A percentile compares a stretch with the other conserved stretches of the same genome.
These are phyloP conservation scores for Eidolon dupreanum DNA, from an alignment of 2,797 vertebrate species.

Conservation along the genomic window DNA sequence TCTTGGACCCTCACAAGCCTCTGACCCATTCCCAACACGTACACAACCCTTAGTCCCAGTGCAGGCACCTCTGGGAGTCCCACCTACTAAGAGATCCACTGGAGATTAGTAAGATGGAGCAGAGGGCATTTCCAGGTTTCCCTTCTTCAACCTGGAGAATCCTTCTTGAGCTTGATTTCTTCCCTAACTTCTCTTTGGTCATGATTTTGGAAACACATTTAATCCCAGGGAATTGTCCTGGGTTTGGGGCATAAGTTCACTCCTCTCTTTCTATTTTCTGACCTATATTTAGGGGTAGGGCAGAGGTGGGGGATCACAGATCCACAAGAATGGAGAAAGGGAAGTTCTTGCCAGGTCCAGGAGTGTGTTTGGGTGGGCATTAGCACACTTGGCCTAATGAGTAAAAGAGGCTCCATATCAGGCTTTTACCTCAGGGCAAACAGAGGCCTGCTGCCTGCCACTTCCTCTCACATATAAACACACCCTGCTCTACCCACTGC, in stretches of 20 bases:
- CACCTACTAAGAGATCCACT: background rate
- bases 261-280: background rate
- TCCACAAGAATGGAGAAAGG: background rate
- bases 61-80: background rate
- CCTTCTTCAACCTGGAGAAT: background rate
- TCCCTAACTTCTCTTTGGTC: background rate
- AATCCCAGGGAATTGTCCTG: background rate
- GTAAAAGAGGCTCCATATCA: background rate
- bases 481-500: background rate
- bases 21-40: background rate
- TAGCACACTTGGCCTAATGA: background rate
- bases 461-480: conserved; percentile 30
- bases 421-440: background rate
- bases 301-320: background rate
- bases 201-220: background rate
- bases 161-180: background rate
- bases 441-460: background rate
- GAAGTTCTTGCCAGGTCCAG: background rate
- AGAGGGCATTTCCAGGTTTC: background rate
- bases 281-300: background rate
- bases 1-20: background rate
- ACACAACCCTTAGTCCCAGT: background rate
- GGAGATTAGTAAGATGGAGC: background rate
- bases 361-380: background rate
- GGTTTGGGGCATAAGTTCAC: background rate